Base-by-base conservation (phyloP, 2,888 invertebrate genomes). In the Cryptus armator region DNA sequence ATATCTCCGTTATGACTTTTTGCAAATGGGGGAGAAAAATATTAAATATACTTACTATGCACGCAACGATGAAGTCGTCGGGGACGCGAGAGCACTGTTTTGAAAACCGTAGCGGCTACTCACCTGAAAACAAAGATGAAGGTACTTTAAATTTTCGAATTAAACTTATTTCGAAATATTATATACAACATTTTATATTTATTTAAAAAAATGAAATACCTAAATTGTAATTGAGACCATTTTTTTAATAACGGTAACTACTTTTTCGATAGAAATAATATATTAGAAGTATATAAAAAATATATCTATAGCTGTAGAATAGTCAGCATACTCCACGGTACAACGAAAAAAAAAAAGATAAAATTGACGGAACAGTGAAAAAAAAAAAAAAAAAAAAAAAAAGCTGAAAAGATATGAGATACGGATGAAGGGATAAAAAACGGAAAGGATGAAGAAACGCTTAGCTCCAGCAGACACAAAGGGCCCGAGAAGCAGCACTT, bases 401-500 rank as follows among this genome's bases (percentile, higher is more conserved):
- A 12, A 32, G 37, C 43, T 62, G 32, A 62, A 71, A 48, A 79
- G 75, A 76, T 71, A 37, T 19, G 82, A 72, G 71, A 75, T 14
- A 16, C 44, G 59, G 79, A 79, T 59, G 82, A 79, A 51, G 67
- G 71, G 32, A 66, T 72, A 68, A 51, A 68, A 68, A 59, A 74
- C 74, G 62, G 9, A 64, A 74, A 43, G 43, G 51, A 81, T 66
- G 70, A 71, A 75, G 74, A 74, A 82, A 66, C 71, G 62, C 72
- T 68, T 71, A 67, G 56, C 71, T 44, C 66, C 66, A 70, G 74
- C 66, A 82, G 87, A 86, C 82, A 86, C 84, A 86, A 83, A 84
- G 87, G 75, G 77, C 81, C 68, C 37, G 76, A 87, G 81, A 76
- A 16, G 68, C 75, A 72, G 75, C 84, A 81, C 84, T 84, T 83